These are phyloP conservation scores for Arctopsyche grandis DNA, from an alignment of 1,140 invertebrate species.

Conservation along the genomic window DNA sequence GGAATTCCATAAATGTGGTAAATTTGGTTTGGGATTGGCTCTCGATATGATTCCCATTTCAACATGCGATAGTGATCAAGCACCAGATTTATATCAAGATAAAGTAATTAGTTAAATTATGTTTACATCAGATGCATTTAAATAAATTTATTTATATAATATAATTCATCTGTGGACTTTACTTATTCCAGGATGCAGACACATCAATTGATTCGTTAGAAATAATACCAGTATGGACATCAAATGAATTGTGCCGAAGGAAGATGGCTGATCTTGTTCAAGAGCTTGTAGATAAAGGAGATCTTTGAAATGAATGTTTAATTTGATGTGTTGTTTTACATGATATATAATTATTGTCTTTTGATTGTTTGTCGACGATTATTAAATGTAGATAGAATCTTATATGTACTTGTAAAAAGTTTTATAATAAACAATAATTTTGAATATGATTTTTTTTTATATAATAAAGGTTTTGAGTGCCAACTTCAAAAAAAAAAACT, in stretches of 20 bases:
- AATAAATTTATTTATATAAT: slow-evolving; percentile 52
- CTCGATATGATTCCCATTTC: slow-evolving; percentile 78
- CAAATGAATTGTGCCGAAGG: slow-evolving; percentile 67
- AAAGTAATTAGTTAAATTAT: slow-evolving; percentile 56
- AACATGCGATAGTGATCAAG: slow-evolving; percentile 75
- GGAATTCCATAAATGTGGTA: slow-evolving; percentile 72
- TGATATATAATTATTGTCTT: no score
- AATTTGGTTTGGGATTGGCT: slow-evolving; percentile 74
- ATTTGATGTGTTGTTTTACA: no score
- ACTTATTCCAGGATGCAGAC: slow-evolving; percentile 57
- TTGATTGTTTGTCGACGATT: no score
- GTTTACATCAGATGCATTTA: slow-evolving; percentile 53
- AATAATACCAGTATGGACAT: slow-evolving; percentile 61
- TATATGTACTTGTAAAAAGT: no score
- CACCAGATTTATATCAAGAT: slow-evolving; percentile 74
- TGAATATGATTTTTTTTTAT: no score
- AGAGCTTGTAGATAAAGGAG: slow-evolving; percentile 68
- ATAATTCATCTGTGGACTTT: not conserved
- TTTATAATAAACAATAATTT: no score
- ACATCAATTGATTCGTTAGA: slow-evolving; percentile 55
- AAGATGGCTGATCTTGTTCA: slow-evolving; percentile 71
- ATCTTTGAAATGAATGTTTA: slow-evolving; percentile 56
- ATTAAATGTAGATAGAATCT: no score
- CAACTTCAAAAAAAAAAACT: no score
- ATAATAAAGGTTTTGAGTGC: no score